A percentile compares a stretch with the other conserved stretches of the same genome.
These are phyloP conservation scores for Phytoseiulus persimilis DNA, from an alignment of 2,888 invertebrate species.

Conservation along the genomic window DNA sequence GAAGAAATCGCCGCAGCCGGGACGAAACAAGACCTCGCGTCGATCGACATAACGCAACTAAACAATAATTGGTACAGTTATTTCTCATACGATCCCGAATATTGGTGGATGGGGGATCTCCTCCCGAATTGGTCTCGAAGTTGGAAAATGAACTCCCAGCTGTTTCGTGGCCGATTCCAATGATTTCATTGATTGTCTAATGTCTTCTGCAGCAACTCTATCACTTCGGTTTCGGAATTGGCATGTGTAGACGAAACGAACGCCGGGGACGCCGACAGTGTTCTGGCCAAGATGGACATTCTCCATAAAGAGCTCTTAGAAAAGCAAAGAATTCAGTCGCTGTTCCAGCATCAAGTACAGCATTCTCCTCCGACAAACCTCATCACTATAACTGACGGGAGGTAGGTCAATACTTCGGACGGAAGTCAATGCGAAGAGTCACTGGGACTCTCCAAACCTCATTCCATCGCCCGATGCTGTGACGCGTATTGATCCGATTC, in stretches of 20 bases:
- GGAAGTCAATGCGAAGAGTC: too few relatives aligned
- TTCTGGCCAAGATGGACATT: conserved; percentile 26
- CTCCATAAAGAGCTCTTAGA: conserved; percentile 38
- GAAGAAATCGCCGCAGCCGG: conserved; percentile 46
- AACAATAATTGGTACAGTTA: conserved; percentile 30
- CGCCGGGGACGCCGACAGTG: conserved; percentile 38
- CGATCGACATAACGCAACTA: conserved; percentile 9
- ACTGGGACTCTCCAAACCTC: conserved; percentile 41
- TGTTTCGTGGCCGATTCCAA: too few relatives aligned
- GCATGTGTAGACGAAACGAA: not conserved
- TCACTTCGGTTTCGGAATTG: not conserved
- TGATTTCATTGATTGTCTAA: too few relatives aligned
- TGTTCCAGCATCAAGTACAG: conserved; percentile 45
- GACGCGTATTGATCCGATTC: too few relatives aligned
- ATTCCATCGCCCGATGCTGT: conserved; percentile 48
- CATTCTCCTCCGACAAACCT: conserved; percentile 25
- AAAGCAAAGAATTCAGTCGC: conserved; percentile 43
- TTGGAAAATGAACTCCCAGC: not conserved
- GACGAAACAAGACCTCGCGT: conserved; percentile 10
- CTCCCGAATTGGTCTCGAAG: too few relatives aligned
- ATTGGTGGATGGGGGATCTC: not conserved
- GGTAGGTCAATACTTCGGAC: not conserved
- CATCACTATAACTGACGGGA: conserved; percentile 30
- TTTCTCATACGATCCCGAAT: conserved; percentile 41
- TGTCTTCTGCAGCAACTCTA: not conserved